phyloP scores from a whole-genome alignment of 2,888 invertebrate genomes.

The Spodoptera picta region DNA sequence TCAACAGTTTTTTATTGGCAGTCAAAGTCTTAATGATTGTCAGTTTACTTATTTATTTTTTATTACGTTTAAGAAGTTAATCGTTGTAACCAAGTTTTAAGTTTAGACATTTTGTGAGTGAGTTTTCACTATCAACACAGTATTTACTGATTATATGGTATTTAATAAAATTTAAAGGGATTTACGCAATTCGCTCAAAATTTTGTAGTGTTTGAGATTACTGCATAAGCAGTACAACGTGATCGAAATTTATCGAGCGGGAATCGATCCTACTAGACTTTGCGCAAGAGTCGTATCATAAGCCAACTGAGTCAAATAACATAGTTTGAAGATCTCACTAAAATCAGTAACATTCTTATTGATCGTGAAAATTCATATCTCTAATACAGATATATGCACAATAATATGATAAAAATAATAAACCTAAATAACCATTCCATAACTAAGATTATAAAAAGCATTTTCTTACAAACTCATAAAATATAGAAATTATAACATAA shows the following conservation, averaged over 20 bases:
- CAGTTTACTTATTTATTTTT: constrained; percentile 1
- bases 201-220: no score
- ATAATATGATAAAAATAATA: constrained; percentile 22
- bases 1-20: no score
- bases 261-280: no score
- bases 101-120: no score
- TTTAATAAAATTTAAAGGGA: no score
- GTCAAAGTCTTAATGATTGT: background rate
- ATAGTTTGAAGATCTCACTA: background rate
- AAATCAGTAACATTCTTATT: constrained; percentile 1
- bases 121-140: no score
- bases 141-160: no score
- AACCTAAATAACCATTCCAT: constrained; percentile 46
- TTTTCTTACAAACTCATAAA: constrained; percentile 8
- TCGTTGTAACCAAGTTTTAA: no score
- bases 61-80: no score
- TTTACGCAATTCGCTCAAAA: no score
- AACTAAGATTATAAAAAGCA: constrained; percentile 32
- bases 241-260: no score
- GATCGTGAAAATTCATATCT: background rate
- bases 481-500: constrained; percentile 13
- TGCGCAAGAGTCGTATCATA: constrained; percentile 5
- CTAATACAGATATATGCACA: constrained; percentile 22
- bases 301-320: background rate
- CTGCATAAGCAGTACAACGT: no score